Conservation (phyloP, 2,113 vertebrate species). For the Oenanthe oenanthe region DNA sequence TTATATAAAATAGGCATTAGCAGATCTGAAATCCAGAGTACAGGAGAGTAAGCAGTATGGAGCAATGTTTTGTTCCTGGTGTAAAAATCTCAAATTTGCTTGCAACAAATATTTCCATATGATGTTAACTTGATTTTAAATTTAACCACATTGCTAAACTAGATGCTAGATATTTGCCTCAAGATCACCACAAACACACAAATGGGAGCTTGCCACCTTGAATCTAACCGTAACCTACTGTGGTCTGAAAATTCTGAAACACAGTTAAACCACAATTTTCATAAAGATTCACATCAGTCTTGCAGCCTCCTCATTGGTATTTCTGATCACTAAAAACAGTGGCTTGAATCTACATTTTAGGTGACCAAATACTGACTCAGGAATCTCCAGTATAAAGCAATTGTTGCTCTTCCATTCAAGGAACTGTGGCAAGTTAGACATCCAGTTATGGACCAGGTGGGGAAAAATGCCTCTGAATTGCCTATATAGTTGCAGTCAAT, state of each 20-base stretch:
- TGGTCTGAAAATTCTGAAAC: not conserved
- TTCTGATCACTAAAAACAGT: not conserved
- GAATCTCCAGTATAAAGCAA: not conserved
- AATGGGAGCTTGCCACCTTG: not conserved
- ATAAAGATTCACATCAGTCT: not conserved
- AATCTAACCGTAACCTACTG: not conserved
- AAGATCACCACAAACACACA: not conserved
- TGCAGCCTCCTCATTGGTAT: not conserved
- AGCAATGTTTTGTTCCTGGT: not conserved
- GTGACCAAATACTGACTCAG: not conserved
- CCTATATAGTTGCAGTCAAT: not conserved
- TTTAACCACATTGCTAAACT: not conserved
- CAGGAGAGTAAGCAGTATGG: not conserved
- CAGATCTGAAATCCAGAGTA: not conserved
- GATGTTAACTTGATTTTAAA: not conserved
- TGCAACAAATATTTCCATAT: not conserved
- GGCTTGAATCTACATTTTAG: fast-evolving
- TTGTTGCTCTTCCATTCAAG: not conserved
- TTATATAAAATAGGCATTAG: not conserved
- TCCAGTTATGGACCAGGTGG: not conserved
- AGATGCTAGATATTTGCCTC: not conserved
- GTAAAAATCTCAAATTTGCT: not conserved
- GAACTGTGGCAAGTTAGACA: not conserved
- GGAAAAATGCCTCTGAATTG: not conserved
- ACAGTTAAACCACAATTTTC: not conserved